Evolutionary conservation across 1,140 invertebrate genomes (phyloP).

Genomic region (Adoxophyes honmai): DNA sequence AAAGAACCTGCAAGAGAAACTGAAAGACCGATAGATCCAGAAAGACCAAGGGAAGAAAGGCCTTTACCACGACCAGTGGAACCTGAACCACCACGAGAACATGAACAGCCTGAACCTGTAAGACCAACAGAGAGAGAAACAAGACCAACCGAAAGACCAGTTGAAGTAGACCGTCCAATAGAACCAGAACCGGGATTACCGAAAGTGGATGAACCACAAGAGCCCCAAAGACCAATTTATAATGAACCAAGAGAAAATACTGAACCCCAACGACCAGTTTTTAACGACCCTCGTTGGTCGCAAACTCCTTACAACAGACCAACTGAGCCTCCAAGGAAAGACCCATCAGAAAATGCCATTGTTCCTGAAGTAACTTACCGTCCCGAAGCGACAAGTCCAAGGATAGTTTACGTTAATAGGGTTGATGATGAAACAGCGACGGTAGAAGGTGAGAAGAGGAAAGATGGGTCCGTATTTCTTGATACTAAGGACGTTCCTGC

Average conservation of each 20-base stretch:
- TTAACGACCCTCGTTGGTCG: too few species aligned
- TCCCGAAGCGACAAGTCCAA: conserved; percentile 31
- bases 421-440: conserved; percentile 40
- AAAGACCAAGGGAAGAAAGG: not conserved
- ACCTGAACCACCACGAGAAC: conserved; percentile 20
- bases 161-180: not conserved
- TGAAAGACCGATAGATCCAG: conserved; percentile 13
- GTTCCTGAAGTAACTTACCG: conserved; percentile 28
- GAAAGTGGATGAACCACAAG: conserved; percentile 5
- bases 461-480: conserved; percentile 50
- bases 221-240: conserved; percentile 15
- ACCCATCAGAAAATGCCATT: too few species aligned
- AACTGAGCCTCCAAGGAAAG: not conserved
- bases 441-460: conserved; percentile 33
- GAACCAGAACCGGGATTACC: conserved; percentile 6
- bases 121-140: conserved; percentile 18
- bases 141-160: not conserved
- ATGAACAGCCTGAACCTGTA: not conserved
- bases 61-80: conserved; percentile 3
- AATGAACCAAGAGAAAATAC: not conserved
- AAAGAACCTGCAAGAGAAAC: conserved; percentile 9
- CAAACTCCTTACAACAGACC: not conserved
- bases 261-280: too few species aligned
- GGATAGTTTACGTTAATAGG: conserved; percentile 35
- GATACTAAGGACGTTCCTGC: conserved; percentile 49